A percentile compares a stretch with the other conserved stretches of the same genome.
These are phyloP conservation scores for Muraenolepis orangiensis DNA, from an alignment of 2,797 vertebrate species.

Conservation along the genomic window DNA sequence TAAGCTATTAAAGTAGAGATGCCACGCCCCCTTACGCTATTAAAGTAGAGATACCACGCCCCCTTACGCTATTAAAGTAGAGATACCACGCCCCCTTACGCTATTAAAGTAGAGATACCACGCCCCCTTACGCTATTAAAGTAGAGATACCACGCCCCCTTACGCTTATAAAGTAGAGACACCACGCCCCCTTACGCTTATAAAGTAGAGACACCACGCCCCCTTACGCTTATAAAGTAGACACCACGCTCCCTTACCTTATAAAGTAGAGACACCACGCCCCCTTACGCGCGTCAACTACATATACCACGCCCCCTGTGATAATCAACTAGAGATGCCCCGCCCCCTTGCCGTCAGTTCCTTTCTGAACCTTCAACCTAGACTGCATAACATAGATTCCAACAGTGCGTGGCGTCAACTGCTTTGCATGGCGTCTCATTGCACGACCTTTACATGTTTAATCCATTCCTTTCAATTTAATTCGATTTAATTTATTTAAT, in stretches of 20 bases:
- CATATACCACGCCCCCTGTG: conserved; percentile 48
- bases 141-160: conserved; percentile 55
- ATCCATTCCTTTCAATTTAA: no score
- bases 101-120: no score
- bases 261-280: conserved; percentile 47
- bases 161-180: no score
- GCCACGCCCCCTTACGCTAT: conserved; percentile 62
- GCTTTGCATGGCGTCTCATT: no score
- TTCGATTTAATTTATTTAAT: no score
- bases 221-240: no score
- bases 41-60: conserved; percentile 49
- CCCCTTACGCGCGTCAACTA: no score
- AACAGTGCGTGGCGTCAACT: no score
- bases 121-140: conserved; percentile 51
- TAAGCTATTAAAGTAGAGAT: conserved; percentile 3
- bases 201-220: conserved; percentile 48
- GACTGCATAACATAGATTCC: no score
- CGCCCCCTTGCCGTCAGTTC: conserved; percentile 49
- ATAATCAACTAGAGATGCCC: conserved; percentile 31
- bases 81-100: conserved; percentile 57
- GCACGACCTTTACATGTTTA: no score
- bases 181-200: conserved; percentile 53
- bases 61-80: conserved; percentile 31
- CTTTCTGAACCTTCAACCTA: no score
- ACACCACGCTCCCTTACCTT: conserved; percentile 50